These are phyloP conservation scores for Conchocele bisecta DNA, from an alignment of 2,888 invertebrate species.

Conservation along the genomic window DNA sequence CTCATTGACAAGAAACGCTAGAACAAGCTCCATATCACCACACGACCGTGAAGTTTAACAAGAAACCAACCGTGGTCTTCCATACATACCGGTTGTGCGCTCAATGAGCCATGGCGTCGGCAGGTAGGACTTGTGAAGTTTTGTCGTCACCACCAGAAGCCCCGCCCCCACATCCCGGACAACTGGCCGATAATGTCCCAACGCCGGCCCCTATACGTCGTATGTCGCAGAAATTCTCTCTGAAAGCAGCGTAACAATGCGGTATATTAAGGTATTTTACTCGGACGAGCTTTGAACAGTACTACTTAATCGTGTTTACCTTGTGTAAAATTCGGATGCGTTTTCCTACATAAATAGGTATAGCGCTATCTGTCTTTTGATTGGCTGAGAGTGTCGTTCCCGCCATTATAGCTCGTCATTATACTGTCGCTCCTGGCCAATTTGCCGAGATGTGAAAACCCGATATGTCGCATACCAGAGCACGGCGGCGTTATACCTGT, in stretches of 20 bases:
- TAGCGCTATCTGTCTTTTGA: constrained; percentile 37
- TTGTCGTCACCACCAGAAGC: constrained; percentile 46
- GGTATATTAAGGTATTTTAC: not conserved
- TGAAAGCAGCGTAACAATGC: not conserved
- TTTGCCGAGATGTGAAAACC: constrained; percentile 50
- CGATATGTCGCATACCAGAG: constrained; percentile 53
- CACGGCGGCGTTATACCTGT: constrained; percentile 13
- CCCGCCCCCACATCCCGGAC: constrained; percentile 49
- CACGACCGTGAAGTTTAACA: constrained; percentile 57
- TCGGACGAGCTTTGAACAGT: not conserved
- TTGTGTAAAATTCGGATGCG: constrained; percentile 29
- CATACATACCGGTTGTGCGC: constrained; percentile 49
- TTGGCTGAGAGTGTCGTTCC: constrained; percentile 54
- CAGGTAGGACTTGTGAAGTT: constrained; percentile 38
- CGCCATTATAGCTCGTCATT: constrained; percentile 53
- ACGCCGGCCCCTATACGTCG: not conserved
- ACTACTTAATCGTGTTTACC: not conserved
- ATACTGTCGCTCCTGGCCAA: constrained; percentile 52
- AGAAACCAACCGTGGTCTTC: constrained; percentile 56
- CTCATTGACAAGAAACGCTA: constrained; percentile 59
- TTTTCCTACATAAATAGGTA: constrained; percentile 56
- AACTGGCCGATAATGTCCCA: constrained; percentile 19
- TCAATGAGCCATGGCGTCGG: constrained; percentile 55
- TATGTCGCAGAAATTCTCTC: too few species aligned
- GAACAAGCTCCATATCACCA: constrained; percentile 55